Evolutionary conservation across 2,888 invertebrate species (phyloP), one percentile per base, ranked within the genome.

Genomic region (Acholoe squamosa): DNA sequence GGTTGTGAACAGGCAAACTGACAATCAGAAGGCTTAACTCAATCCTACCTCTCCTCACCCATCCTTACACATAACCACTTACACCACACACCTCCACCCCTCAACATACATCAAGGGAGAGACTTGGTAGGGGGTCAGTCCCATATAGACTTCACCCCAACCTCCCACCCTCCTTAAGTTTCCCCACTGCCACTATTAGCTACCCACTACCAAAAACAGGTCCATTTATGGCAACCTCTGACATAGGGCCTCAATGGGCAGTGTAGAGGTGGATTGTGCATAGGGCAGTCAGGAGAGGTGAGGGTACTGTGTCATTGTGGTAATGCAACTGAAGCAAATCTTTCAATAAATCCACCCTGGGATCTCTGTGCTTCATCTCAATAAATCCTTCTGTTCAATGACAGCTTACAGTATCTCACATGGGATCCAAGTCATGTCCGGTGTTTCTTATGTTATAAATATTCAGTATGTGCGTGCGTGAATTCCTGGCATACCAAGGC

Each of bases 161-260:
- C 7, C 14, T 19, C 54, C 54, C 54, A 10, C 54, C 61, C 61
- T 19, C 61, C 61, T n/a, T n/a, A 7, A 61, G 19, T n/a, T 3
- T n/a, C 19, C 61, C 19, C 61, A 61, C 22, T 14, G 12, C 61
- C n/a, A 19, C 22, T 61, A n/a, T 61, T 12, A 7, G 19, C n/a
- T 12, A 12, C 61, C 61, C 19, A 19, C 5, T 19, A n/a, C n/a
- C n/a, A n/a, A 61, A 61, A 61, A 61, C 61, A 61, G 10, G 22
- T 61, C 61, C 61, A 61, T 61, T 61, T 61, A 61, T n/a, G 61
- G 61, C n/a, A 61, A 61, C 61, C 61, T 61, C n/a, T 61, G 61
- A 61, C n/a, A 61, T 14, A 61, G n/a, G 22, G n/a, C 43, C 61
- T 61, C 12, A 61, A 61, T 61, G n/a, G 61, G 22, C 61, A 61